Conservation (phyloP, 2,888 invertebrate species). For the Calliopum simillimum region DNA sequence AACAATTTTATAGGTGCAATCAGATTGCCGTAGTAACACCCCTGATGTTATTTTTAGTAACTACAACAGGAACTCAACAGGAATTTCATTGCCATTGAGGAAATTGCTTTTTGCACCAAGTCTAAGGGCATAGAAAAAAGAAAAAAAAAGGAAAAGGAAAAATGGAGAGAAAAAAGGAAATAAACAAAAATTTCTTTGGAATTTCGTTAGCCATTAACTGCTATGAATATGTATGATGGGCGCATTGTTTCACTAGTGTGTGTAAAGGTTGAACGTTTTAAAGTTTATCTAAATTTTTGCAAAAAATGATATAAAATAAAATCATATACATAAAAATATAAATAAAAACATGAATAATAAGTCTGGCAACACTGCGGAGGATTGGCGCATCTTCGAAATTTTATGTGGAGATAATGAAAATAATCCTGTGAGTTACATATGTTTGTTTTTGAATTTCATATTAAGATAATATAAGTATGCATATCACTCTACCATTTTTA, state of each 20-base stretch:
- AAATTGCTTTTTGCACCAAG: slow-evolving; percentile 17
- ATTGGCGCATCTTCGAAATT: slow-evolving; percentile 81
- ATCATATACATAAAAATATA: neutral
- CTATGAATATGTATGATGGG: no score
- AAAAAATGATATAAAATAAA: slow-evolving; percentile 9
- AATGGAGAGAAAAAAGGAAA: neutral
- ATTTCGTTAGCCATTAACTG: slow-evolving; percentile 11
- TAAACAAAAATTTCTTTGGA: neutral
- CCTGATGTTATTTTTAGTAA: slow-evolving; percentile 39
- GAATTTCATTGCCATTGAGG: slow-evolving; percentile 31
- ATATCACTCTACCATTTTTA: slow-evolving; percentile 8
- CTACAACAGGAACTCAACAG: slow-evolving; percentile 27
- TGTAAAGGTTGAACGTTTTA: no score
- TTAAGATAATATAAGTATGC: neutral
- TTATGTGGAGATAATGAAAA: slow-evolving; percentile 66
- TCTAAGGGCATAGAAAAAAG: neutral
- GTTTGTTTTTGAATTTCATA: no score
- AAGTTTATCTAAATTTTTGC: no score
- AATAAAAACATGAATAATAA: neutral
- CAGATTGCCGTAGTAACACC: slow-evolving; percentile 54
- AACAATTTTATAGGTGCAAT: slow-evolving; percentile 32
- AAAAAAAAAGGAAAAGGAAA: slow-evolving; percentile 13
- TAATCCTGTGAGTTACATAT: neutral
- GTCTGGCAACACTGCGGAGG: slow-evolving; percentile 72
- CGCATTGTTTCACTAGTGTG: no score